Base-by-base conservation (phyloP, 2,113 vertebrate genomes). In the Gadus macrocephalus region DNA sequence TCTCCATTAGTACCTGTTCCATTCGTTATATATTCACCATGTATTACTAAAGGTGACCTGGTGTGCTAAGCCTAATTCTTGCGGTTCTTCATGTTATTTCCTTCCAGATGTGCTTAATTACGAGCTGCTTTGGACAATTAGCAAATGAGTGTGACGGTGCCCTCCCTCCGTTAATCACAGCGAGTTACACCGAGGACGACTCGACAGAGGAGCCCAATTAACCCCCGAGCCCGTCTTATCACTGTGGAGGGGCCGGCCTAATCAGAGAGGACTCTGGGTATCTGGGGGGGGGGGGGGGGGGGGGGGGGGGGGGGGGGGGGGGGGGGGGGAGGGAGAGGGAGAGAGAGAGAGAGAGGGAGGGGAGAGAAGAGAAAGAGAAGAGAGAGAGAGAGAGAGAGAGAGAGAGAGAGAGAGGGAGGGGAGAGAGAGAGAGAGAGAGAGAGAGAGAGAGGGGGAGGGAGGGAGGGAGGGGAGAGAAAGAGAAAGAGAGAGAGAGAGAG, bases 81-180 rank as follows among this genome's bases (percentile, higher is more conserved):
- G 31, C 31, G 5, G 31, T 31, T 31, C 31, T 31, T 70, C 42
- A 67, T 80, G 66, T 81, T 75, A 78, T 69, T 68, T 85, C 83
- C 88, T 71, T 80, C 72, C 88, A 85, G 85, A 89, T 87, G 87
- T 83, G 86, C 83, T 87, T 90, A 91, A 91, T 90, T 89, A 88
- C 76, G 76, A 74, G 63, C 64, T 42, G 67, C 81, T 83, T 86
- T 77, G 83, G 87, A 87, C 83, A 89, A 86, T 90, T 89, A 90
- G 88, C 83, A 89, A 89, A 89, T 81, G 84, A 86, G 89, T 87
- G 81, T 89, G 84, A 89, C 87, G 81, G 88, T 88, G 90, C 90
- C 90, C 89, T 89, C 74, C 64, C 70, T 75, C 78, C 87, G 88
- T 92, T 92, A 92, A 92, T 91, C 91, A 92, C 91, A 91, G 89